A percentile compares a stretch with the other conserved stretches of the same genome.
Evolutionary conservation across 1,140 invertebrate species (phyloP).

Genomic region (Glossosoma conforme): DNA sequence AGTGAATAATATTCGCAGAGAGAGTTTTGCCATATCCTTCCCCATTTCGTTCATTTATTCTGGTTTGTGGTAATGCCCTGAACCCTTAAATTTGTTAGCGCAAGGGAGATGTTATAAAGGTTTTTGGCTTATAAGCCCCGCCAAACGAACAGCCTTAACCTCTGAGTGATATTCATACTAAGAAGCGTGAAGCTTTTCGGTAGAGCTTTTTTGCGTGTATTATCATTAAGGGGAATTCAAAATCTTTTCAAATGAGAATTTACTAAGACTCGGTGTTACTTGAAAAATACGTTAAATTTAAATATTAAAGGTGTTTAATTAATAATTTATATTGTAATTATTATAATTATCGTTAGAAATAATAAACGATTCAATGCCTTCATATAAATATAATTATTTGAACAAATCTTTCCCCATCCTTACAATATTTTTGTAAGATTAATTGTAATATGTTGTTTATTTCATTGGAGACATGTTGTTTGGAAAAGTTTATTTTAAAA

Average conservation of each 20-base stretch:
- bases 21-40: conserved; percentile 12
- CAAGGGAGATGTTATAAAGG: conserved; percentile 26
- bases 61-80: conserved; percentile 23
- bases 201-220: no score
- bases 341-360: no score
- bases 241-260: background rate
- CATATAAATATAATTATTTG: no score
- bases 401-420: no score
- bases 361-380: no score
- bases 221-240: background rate
- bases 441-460: no score
- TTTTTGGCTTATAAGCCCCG: conserved; percentile 26
- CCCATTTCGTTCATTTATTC: conserved; percentile 19
- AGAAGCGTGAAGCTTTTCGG: no score
- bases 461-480: no score
- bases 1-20: no score
- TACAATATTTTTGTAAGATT: no score
- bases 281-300: background rate
- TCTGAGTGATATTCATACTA: conserved; percentile 21
- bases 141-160: conserved; percentile 21
- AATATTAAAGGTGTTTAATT: background rate
- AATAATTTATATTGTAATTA: background rate
- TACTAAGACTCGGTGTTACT: background rate
- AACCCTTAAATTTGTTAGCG: conserved; percentile 30
- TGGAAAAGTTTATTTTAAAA: no score